Percentiles rank a stretch among this genome's conserved stretches.
Evolutionary conservation across 1,140 invertebrate species (phyloP).

Genomic region (Frieseomelitta varia): DNA sequence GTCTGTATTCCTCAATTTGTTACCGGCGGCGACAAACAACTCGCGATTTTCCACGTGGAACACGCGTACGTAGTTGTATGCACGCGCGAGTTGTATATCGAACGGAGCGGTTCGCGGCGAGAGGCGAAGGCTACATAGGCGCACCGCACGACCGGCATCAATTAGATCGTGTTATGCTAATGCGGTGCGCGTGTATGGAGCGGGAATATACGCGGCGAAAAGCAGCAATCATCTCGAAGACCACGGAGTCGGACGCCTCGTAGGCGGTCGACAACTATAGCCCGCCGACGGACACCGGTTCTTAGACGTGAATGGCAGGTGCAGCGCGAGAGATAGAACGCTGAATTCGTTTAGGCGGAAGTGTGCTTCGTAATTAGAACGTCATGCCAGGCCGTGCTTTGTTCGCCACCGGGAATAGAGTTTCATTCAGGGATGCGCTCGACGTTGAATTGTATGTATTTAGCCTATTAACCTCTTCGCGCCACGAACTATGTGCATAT

Average conservation of each 20-base stretch:
- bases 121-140: slow-evolving; percentile 16
- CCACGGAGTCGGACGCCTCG: slow-evolving; percentile 42
- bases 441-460: background rate
- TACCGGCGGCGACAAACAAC: background rate
- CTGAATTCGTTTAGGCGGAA: slow-evolving; percentile 50
- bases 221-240: slow-evolving; percentile 65
- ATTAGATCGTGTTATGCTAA: slow-evolving; percentile 76
- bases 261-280: slow-evolving; percentile 61
- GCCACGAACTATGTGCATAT: no score
- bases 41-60: background rate
- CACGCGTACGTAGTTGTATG: background rate
- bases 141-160: slow-evolving; percentile 62
- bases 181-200: slow-evolving; percentile 45
- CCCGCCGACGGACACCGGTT: slow-evolving; percentile 33
- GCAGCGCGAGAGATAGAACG: slow-evolving; percentile 26
- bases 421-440: background rate
- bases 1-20: background rate
- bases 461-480: background rate
- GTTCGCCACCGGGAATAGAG: background rate
- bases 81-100: background rate
- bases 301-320: slow-evolving; percentile 50
- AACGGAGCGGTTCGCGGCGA: background rate
- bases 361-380: slow-evolving; percentile 27
- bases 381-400: background rate
- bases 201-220: slow-evolving; percentile 15